Conservation (phyloP, 1,140 invertebrate genomes). For the Drosophila prosaltans region DNA sequence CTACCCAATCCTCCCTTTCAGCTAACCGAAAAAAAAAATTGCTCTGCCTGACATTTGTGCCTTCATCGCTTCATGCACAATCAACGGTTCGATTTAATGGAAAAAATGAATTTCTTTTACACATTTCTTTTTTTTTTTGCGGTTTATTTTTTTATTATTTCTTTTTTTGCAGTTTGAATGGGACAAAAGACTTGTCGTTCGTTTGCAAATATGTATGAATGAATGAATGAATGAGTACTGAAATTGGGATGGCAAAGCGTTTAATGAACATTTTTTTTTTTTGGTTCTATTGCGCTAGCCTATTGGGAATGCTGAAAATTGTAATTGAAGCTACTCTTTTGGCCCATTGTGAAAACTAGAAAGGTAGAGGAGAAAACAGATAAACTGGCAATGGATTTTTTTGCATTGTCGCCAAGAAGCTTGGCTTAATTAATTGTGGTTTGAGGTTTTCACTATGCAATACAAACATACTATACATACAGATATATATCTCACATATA, state of each 20-base stretch:
- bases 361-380: slow-evolving; percentile 28
- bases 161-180: slow-evolving; percentile 50
- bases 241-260: slow-evolving; percentile 57
- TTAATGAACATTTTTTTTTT: slow-evolving; percentile 67
- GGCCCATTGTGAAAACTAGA: slow-evolving; percentile 33
- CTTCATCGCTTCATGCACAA: slow-evolving; percentile 74
- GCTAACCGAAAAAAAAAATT: slow-evolving; percentile 66
- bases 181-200: slow-evolving; percentile 47
- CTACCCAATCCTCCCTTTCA: slow-evolving; percentile 34
- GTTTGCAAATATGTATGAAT: slow-evolving; percentile 56
- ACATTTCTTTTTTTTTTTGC: slow-evolving; percentile 40
- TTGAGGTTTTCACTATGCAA: slow-evolving; percentile 46
- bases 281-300: slow-evolving; percentile 11
- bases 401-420: slow-evolving; percentile 53
- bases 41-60: slow-evolving; percentile 77
- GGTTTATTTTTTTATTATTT: slow-evolving; percentile 42
- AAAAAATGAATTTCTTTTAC: slow-evolving; percentile 78
- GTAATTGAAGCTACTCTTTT: slow-evolving; percentile 69
- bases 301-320: slow-evolving; percentile 51
- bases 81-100: slow-evolving; percentile 78
- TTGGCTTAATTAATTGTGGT: slow-evolving; percentile 76
- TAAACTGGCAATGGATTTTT: slow-evolving; percentile 52
- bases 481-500: slow-evolving; percentile 37
- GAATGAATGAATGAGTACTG: slow-evolving; percentile 43
- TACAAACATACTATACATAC: slow-evolving; percentile 22